Evolutionary conservation across 2,113 vertebrate genomes (phyloP).

Genomic region (Plectropomus leopardus): DNA sequence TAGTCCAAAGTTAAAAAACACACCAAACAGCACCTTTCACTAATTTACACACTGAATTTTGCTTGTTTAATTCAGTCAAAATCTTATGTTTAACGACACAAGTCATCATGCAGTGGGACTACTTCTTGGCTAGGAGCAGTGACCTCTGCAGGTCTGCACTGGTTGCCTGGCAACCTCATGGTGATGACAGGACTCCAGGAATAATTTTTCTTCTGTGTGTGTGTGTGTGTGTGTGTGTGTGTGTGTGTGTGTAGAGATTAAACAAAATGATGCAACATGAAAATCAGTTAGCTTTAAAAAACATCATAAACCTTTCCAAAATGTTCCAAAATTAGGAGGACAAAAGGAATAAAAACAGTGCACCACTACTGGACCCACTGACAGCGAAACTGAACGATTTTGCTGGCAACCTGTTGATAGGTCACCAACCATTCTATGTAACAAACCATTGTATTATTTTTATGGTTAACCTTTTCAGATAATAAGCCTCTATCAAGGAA

Average conservation of each 20-base stretch:
- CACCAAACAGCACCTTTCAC: not conserved
- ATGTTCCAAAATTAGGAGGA: not conserved
- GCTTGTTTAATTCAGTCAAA: not conserved
- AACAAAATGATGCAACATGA: not conserved
- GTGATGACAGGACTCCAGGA: not conserved
- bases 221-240: not conserved
- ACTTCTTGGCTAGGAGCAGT: not conserved
- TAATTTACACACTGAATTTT: not conserved
- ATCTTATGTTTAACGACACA: not conserved
- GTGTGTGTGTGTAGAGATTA: not conserved
- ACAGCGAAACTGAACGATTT: not conserved
- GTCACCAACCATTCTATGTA: too few relatives aligned
- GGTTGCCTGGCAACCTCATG: conserved; percentile 25
- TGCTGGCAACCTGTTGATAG: not conserved
- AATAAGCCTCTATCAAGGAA: not conserved
- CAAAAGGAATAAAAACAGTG: not conserved
- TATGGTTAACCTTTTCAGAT: not conserved
- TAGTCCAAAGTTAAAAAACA: too few relatives aligned
- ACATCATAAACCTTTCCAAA: not conserved
- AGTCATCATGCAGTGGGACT: not conserved
- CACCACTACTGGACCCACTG: not conserved
- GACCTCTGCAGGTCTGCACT: not conserved
- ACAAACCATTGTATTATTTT: not conserved
- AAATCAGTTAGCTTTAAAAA: not conserved
- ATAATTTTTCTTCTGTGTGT: not conserved